Evolutionary conservation across 2,797 vertebrate species (phyloP).

Genomic region (Myotis planiceps): DNA sequence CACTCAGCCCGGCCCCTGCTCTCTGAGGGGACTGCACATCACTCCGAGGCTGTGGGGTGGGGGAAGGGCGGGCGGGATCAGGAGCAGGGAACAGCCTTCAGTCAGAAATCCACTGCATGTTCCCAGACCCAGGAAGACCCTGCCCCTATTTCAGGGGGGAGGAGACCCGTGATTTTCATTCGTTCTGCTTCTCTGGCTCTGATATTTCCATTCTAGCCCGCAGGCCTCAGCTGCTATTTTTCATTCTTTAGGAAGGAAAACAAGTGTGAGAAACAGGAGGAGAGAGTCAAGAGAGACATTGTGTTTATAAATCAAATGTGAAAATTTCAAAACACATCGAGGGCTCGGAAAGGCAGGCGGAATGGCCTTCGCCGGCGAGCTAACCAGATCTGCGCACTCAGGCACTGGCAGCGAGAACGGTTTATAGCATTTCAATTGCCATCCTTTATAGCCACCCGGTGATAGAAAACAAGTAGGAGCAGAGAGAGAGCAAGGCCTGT

Average conservation of each 20-base stretch:
- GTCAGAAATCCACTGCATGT: slow-evolving; percentile 11
- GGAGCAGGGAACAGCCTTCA: not conserved
- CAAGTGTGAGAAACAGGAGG: not conserved
- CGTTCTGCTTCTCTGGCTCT: not conserved
- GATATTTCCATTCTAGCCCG: slow-evolving; percentile 9
- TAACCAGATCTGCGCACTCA: not conserved
- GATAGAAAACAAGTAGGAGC: not conserved
- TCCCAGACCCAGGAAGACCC: slow-evolving; percentile 33
- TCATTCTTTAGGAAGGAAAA: slow-evolving; percentile 44
- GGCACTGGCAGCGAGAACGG: not conserved
- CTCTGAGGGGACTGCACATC: not conserved
- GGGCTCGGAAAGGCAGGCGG: slow-evolving; percentile 15
- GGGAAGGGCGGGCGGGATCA: not conserved
- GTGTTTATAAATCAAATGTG: slow-evolving; percentile 54
- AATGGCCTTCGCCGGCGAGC: not conserved
- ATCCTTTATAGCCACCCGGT: not conserved
- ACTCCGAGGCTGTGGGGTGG: not conserved
- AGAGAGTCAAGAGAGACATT: slow-evolving; percentile 40
- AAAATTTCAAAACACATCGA: slow-evolving; percentile 52
- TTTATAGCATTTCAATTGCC: not conserved
- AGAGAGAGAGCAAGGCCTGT: not conserved
- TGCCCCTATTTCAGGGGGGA: not conserved
- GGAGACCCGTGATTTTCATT: not conserved
- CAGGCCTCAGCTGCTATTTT: slow-evolving; percentile 7
- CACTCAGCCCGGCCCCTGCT: not conserved